Evolutionary conservation across 2,113 vertebrate genomes (phyloP), one percentile per base, ranked within the genome.

Genomic region (Engraulis encrasicolus): DNA sequence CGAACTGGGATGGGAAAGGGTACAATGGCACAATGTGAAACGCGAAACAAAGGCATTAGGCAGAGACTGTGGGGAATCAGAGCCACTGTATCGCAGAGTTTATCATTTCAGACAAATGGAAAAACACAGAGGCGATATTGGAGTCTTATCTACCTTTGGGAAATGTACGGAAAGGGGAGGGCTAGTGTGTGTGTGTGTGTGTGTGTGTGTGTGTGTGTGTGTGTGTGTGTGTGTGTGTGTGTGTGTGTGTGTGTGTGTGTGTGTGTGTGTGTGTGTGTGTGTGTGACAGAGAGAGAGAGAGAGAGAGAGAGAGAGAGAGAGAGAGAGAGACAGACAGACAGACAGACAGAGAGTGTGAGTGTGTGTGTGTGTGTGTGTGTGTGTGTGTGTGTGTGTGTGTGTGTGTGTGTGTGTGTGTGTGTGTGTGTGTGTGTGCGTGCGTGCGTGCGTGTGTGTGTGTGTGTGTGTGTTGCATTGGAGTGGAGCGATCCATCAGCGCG

Each of bases 71-170:
- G 58, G 83, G 48, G 18, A 71, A 71, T 80, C 58, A 6, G 78
- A 14, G 54, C 50, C 40, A 78, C 78, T 61, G 52, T 79, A 84
- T 79, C 78, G 14, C 5, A 31, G 50, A 49, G 54, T 79, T 85
- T 74, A 66, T 83, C 84, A 66, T 85, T 78, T 71, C 54, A 81
- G 50, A 38, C 40, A 81, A 85, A 83, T 81, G 50, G 84, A 79
- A 79, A n/a, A 83, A 61, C 81, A 45, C 78, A 20, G 36, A 61
- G 37, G 48, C 31, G 48, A 79, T 50, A 78, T 23, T 27, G 36
- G 45, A 50, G 38, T 77, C 61, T 81, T 40, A 81, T 81, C 58
- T 19, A 6, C 19, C 17, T 45, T 18, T 20, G 49, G 52, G 79
- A 52, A 38, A 78, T 31, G 9, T 14, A 36, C n/a, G n/a, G n/a